Evolutionary conservation across 92 coral and sea anemone species (phyloP).

Genomic region (Epizoanthus fatuus): DNA sequence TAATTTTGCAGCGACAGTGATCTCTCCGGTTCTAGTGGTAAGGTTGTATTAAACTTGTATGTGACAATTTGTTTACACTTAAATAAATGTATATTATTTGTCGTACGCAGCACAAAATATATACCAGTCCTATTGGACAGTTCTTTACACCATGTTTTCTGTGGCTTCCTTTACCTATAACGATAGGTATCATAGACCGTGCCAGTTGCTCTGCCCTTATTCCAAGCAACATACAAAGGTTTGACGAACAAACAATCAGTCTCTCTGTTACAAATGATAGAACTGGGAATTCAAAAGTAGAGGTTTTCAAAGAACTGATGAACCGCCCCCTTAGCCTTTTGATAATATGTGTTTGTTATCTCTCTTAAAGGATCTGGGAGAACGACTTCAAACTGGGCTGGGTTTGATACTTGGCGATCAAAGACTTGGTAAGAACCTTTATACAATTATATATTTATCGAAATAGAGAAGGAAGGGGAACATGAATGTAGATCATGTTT

Average conservation of each 20-base stretch:
- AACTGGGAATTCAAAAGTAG: too few relatives aligned
- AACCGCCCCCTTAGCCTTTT: too few relatives aligned
- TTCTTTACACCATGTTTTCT: too few relatives aligned
- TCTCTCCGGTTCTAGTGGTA: constrained; percentile 68
- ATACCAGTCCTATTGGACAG: too few relatives aligned
- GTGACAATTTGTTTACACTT: background rate
- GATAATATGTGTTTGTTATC: too few relatives aligned
- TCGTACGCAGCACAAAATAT: background rate
- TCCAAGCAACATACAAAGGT: too few relatives aligned
- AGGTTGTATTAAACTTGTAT: background rate
- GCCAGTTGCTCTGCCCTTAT: too few relatives aligned
- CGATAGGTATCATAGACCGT: too few relatives aligned
- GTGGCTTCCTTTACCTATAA: too few relatives aligned
- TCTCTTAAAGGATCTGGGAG: background rate
- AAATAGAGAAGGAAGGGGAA: background rate
- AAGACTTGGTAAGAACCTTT: constrained; percentile 50
- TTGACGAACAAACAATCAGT: too few relatives aligned
- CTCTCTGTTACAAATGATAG: too few relatives aligned
- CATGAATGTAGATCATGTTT: background rate
- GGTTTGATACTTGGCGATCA: constrained; percentile 56
- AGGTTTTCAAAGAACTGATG: too few relatives aligned
- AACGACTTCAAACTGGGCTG: background rate
- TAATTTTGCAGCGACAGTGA: constrained; percentile 39
- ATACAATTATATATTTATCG: background rate
- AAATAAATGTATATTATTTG: background rate